Evolutionary conservation across 64 coral and sea anemone species (phyloP).

Genomic region (Actinia equina): DNA sequence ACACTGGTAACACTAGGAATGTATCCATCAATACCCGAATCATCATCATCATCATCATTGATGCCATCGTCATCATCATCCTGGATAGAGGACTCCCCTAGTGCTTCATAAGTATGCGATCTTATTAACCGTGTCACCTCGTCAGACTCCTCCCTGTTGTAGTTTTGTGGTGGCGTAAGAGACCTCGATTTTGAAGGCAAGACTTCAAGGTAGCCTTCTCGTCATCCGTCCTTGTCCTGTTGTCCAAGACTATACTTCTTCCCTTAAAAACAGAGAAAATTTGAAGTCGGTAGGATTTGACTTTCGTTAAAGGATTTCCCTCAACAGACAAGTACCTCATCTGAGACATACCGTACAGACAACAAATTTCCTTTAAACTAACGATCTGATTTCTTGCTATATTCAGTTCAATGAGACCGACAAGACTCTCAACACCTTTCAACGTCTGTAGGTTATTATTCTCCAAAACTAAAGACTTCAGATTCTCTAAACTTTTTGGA

Average conservation of each 20-base stretch:
- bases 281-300: slow-evolving; percentile 47
- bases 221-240: slow-evolving; percentile 49
- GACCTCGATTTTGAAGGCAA: slow-evolving; percentile 46
- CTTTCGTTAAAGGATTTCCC: slow-evolving; percentile 62
- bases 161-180: slow-evolving; percentile 32
- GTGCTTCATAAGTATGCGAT: background rate
- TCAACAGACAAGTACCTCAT: slow-evolving; percentile 63
- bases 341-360: slow-evolving; percentile 62
- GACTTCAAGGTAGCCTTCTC: slow-evolving; percentile 36
- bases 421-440: slow-evolving; percentile 58
- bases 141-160: background rate
- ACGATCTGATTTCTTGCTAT: slow-evolving; percentile 49
- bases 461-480: slow-evolving; percentile 68
- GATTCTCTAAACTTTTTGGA: slow-evolving; percentile 59
- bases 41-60: slow-evolving; percentile 39
- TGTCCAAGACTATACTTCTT: slow-evolving; percentile 70
- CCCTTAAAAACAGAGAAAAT: slow-evolving; percentile 70
- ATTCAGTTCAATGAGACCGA: slow-evolving; percentile 86
- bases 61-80: background rate
- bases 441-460: slow-evolving; percentile 80
- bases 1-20: background rate
- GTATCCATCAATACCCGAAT: slow-evolving; percentile 57
- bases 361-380: slow-evolving; percentile 43
- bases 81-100: background rate
- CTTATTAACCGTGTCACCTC: background rate